phyloP scores from a whole-genome alignment of 2,113 vertebrate species.

The Eleginops maclovinus region DNA sequence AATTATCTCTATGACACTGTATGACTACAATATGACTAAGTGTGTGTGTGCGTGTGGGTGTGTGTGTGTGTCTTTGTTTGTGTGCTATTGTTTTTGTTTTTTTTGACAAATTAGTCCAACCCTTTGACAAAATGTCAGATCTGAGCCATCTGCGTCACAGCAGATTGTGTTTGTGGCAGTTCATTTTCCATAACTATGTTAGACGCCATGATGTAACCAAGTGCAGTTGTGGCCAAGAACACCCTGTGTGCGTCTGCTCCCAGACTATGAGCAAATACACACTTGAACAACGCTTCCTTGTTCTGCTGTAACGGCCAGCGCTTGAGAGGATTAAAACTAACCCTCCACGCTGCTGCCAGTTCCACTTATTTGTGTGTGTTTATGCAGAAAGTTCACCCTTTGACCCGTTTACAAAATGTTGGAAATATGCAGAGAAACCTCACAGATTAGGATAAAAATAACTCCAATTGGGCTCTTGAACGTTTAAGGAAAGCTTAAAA shows the following conservation, averaged over 20 bases:
- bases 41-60: neutral
- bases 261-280: slow-evolving; percentile 79
- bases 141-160: slow-evolving; percentile 53
- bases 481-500: slow-evolving; percentile 1
- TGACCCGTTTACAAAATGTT: slow-evolving; percentile 44
- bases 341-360: slow-evolving; percentile 60
- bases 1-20: slow-evolving; percentile 16
- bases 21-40: neutral
- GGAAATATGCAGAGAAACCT: slow-evolving; percentile 34
- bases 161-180: slow-evolving; percentile 62
- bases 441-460: slow-evolving; percentile 11
- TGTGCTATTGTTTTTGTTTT: slow-evolving; percentile 2
- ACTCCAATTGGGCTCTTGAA: neutral
- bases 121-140: slow-evolving; percentile 39
- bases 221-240: slow-evolving; percentile 69
- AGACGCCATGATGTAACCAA: slow-evolving; percentile 81
- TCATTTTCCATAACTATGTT: slow-evolving; percentile 79
- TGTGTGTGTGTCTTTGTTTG: neutral
- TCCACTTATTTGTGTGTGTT: slow-evolving; percentile 43
- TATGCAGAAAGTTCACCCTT: slow-evolving; percentile 36
- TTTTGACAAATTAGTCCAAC: slow-evolving; percentile 30
- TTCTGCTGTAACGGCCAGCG: slow-evolving; percentile 75
- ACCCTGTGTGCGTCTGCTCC: slow-evolving; percentile 71
- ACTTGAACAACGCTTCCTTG: slow-evolving; percentile 83
- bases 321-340: slow-evolving; percentile 81